Conservation (phyloP, 2,113 vertebrate genomes). For the Notiomystis cincta region DNA sequence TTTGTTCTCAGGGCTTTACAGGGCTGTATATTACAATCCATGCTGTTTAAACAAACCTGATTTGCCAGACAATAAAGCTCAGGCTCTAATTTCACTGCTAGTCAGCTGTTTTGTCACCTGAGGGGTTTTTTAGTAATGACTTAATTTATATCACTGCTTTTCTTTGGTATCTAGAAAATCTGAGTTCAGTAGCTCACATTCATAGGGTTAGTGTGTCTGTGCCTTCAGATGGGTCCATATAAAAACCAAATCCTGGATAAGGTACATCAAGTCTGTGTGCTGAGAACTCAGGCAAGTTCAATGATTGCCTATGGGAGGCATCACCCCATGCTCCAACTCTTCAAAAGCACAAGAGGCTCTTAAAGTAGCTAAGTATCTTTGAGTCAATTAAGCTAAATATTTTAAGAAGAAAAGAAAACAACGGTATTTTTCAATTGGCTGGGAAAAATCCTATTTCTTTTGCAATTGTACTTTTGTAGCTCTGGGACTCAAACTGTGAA, state of each 20-base stretch:
- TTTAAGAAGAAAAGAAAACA: not conserved
- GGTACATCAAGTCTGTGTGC: not conserved
- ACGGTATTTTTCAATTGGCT: not conserved
- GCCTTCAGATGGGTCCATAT: not conserved
- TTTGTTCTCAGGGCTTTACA: not conserved
- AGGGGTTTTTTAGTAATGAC: not conserved
- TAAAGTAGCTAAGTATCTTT: not conserved
- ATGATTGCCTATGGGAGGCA: not conserved
- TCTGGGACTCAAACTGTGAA: not conserved
- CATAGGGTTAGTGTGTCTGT: not conserved
- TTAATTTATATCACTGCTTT: not conserved
- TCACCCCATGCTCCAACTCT: not conserved
- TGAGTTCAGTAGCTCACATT: not conserved
- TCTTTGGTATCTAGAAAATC: not conserved
- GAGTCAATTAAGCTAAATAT: not conserved
- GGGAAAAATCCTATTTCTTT: not conserved
- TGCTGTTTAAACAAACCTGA: not conserved
- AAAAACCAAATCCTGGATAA: not conserved
- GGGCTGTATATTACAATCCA: not conserved
- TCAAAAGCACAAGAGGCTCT: not conserved
- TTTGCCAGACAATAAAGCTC: not conserved
- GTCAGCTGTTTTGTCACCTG: not conserved
- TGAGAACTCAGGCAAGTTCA: not conserved
- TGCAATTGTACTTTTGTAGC: not conserved
- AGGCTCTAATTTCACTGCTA: not conserved